These are phyloP conservation scores for Gobionotothen gibberifrons DNA, from an alignment of 2,797 vertebrate genomes.

Conservation along the genomic window DNA sequence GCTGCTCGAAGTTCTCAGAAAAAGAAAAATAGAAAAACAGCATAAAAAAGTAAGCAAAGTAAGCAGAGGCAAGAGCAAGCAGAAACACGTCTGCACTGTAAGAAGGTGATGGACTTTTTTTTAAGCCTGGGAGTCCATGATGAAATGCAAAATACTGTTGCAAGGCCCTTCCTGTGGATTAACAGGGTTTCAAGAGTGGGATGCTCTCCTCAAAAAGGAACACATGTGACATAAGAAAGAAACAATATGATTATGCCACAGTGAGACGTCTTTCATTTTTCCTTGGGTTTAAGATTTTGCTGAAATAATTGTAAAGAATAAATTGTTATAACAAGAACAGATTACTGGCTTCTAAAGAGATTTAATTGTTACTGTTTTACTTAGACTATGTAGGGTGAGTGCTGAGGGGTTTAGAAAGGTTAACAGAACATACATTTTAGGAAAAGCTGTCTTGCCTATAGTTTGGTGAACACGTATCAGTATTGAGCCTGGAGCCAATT, in stretches of 20 bases:
- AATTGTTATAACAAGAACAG: background rate
- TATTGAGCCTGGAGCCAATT: background rate
- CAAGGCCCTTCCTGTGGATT: conserved; percentile 36
- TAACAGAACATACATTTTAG: background rate
- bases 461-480: background rate
- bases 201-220: conserved; percentile 21
- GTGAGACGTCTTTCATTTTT: conserved; percentile 3
- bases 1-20: too few relatives aligned
- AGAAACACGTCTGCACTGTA: too few relatives aligned
- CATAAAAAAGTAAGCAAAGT: too few relatives aligned
- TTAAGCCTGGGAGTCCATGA: conserved; percentile 2
- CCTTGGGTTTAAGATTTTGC: background rate
- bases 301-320: conserved; percentile 13
- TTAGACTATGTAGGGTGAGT: background rate
- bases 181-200: conserved; percentile 13
- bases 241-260: background rate
- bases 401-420: background rate
- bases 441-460: background rate
- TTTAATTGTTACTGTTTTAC: background rate
- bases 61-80: too few relatives aligned
- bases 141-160: conserved; percentile 38
- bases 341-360: background rate
- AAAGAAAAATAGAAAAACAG: too few relatives aligned
- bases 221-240: conserved; percentile 1
- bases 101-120: too few relatives aligned